These are phyloP conservation scores for Eristalis intricaria DNA, from an alignment of 2,888 invertebrate genomes.

Conservation along the genomic window DNA sequence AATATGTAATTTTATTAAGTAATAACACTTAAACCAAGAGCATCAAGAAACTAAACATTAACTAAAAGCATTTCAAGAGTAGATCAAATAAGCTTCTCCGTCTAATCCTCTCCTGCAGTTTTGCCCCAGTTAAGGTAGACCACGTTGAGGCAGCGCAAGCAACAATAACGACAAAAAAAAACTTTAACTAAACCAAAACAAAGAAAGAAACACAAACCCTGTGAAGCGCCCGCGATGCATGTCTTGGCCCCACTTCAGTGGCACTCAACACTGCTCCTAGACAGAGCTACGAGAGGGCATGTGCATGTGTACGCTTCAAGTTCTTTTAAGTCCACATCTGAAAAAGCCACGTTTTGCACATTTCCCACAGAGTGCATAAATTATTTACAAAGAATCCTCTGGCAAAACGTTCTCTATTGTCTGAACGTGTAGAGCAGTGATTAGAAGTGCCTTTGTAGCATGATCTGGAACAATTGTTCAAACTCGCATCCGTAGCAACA, in stretches of 20 bases:
- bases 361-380: conserved; percentile 36
- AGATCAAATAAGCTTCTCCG: conserved; percentile 6
- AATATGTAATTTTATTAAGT: conserved; percentile 30
- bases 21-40: conserved; percentile 13
- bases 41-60: not conserved
- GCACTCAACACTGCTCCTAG: not conserved
- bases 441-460: conserved; percentile 41
- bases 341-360: conserved; percentile 38
- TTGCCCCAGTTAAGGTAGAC: conserved; percentile 1
- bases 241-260: not conserved
- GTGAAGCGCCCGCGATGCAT: not conserved
- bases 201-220: not conserved
- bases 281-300: not conserved
- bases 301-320: not conserved
- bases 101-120: conserved; percentile 11
- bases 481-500: not conserved
- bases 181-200: not conserved
- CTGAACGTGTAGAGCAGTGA: not conserved
- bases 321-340: conserved; percentile 18
- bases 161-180: not conserved
- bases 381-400: conserved; percentile 6
- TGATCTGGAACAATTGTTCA: conserved; percentile 46
- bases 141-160: not conserved
- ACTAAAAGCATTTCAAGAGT: conserved; percentile 24
- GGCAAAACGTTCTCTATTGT: not conserved